phyloP scores from a whole-genome alignment of 2,888 invertebrate genomes.

The Diloba caeruleocephala region DNA sequence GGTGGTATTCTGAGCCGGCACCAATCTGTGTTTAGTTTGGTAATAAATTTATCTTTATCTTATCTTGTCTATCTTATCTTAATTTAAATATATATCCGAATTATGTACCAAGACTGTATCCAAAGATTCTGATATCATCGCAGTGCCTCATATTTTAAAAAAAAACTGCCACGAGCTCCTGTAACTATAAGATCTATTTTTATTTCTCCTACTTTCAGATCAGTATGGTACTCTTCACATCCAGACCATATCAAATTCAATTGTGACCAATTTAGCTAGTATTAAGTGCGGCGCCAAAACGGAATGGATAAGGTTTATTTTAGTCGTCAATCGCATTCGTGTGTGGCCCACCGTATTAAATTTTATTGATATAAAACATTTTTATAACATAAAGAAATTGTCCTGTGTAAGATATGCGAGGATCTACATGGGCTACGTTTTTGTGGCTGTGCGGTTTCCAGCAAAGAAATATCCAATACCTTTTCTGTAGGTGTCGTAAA shows the following conservation, averaged over 20 bases:
- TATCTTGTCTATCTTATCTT: no score
- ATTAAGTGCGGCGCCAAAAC: constrained; percentile 32
- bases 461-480: no score
- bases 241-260: constrained; percentile 31
- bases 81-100: no score
- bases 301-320: constrained; percentile 33
- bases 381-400: constrained; percentile 37
- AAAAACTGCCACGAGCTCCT: not conserved
- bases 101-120: no score
- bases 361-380: constrained; percentile 57
- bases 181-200: not conserved
- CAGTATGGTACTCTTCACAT: constrained; percentile 11
- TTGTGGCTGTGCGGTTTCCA: no score
- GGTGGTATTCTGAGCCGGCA: no score
- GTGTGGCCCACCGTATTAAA: constrained; percentile 54
- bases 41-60: no score
- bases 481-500: no score
- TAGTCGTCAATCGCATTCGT: constrained; percentile 21
- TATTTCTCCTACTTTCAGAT: constrained; percentile 2
- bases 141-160: no score
- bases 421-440: constrained; percentile 13
- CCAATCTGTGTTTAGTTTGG: no score
- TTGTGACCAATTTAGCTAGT: constrained; percentile 43
- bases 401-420: constrained; percentile 23
- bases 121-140: no score